A percentile compares a stretch with the other conserved stretches of the same genome.
Conservation (phyloP, 2,113 vertebrate genomes). For the Candoia aspera region DNA sequence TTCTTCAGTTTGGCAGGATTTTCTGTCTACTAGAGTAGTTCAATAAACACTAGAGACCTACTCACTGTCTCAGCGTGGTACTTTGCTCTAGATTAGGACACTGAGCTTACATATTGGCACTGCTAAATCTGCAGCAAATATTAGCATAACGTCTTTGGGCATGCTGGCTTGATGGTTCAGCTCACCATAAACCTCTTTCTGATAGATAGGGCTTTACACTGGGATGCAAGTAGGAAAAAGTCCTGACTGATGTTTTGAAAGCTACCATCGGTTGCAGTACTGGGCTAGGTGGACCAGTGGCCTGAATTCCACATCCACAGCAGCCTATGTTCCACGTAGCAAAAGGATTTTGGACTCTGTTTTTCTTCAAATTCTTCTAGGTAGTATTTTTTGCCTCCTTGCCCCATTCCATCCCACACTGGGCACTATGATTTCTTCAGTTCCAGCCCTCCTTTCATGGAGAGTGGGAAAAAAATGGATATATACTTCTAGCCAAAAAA, state of each 20-base stretch:
- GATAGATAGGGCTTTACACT: too few species aligned
- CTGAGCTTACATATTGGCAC: background rate
- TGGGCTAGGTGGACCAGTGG: background rate
- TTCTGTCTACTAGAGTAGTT: too few species aligned
- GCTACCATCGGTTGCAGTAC: background rate
- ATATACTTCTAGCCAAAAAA: slow-evolving; percentile 43
- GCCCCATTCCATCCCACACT: background rate
- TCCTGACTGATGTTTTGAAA: background rate
- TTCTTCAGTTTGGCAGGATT: too few species aligned
- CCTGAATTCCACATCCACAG: too few species aligned
- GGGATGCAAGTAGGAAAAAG: background rate
- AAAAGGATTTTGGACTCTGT: background rate
- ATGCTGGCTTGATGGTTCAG: background rate
- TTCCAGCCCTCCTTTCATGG: background rate
- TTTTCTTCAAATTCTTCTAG: background rate
- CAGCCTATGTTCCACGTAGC: background rate
- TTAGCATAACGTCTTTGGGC: background rate
- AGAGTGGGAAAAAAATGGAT: slow-evolving; percentile 34
- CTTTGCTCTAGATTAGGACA: too few species aligned
- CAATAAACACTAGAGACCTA: too few species aligned
- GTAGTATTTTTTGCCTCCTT: background rate
- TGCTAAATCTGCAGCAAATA: background rate
- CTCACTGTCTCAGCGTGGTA: too few species aligned
- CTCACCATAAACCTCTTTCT: background rate
- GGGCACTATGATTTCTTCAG: background rate